A percentile compares a stretch with the other conserved stretches of the same genome.
phyloP scores from a whole-genome alignment of 2,113 vertebrate genomes.

The Cololabis saira region DNA sequence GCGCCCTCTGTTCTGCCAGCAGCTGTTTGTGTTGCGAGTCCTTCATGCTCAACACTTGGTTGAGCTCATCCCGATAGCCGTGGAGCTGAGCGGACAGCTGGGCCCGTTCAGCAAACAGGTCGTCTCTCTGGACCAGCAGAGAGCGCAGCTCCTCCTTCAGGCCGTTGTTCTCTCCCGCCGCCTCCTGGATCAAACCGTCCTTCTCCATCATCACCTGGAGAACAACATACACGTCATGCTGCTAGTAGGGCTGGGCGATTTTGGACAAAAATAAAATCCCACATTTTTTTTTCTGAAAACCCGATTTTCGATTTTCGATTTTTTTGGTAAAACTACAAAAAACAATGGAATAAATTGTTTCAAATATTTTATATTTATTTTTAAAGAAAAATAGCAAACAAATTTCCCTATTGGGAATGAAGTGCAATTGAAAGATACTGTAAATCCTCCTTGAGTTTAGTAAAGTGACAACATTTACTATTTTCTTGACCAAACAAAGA shows the following conservation, averaged over 20 bases:
- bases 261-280: no score
- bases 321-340: no score
- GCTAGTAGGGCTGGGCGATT: conserved; percentile 91
- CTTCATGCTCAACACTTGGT: conserved; percentile 92
- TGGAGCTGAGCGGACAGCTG: conserved; percentile 90
- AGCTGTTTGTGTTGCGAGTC: conserved; percentile 94
- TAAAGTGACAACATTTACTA: no score
- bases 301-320: no score
- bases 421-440: no score
- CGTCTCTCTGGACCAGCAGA: conserved; percentile 87
- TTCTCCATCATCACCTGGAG: conserved; percentile 88
- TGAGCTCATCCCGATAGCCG: conserved; percentile 90
- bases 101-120: conserved; percentile 92
- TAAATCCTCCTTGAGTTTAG: no score
- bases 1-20: conserved; percentile 85
- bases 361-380: no score
- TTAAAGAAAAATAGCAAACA: no score
- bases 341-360: no score
- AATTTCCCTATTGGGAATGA: no score
- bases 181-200: conserved; percentile 93
- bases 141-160: conserved; percentile 90
- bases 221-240: conserved; percentile 10
- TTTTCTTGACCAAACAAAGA: no score
- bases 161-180: conserved; percentile 91
- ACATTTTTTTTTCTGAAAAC: no score